Conservation (phyloP, 1,140 invertebrate genomes). For the Drosophila athabasca region DNA sequence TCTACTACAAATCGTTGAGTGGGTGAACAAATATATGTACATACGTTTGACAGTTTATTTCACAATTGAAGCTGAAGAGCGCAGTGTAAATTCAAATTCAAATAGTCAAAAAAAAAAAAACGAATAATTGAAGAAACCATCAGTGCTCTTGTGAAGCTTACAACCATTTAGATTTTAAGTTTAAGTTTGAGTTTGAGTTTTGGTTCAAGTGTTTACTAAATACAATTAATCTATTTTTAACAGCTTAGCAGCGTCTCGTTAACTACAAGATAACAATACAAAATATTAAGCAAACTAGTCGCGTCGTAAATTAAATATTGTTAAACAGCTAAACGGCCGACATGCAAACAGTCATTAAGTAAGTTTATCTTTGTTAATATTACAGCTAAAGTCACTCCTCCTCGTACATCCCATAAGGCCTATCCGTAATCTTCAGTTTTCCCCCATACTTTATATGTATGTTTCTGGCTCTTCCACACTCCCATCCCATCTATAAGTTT, state of each 20-base stretch:
- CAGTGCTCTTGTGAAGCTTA: conserved; percentile 12
- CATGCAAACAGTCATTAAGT: conserved; percentile 82
- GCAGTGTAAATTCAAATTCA: conserved; percentile 46
- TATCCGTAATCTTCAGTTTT: neutral
- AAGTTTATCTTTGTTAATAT: conserved; percentile 40
- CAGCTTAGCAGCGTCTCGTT: conserved; percentile 54
- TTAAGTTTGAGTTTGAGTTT: conserved; percentile 7
- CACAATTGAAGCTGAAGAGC: conserved; percentile 37
- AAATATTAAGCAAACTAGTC: conserved; percentile 36
- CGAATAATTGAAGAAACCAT: neutral
- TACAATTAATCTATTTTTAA: conserved; percentile 64
- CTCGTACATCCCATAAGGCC: neutral
- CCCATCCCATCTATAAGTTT: neutral
- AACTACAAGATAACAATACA: conserved; percentile 22
- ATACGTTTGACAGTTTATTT: conserved; percentile 35
- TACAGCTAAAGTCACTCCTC: conserved; percentile 5
- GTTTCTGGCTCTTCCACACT: conserved; percentile 16
- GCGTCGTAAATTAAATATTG: conserved; percentile 45
- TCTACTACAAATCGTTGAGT: conserved; percentile 28
- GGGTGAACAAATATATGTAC: neutral
- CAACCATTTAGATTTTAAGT: conserved; percentile 11
- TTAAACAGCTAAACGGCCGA: conserved; percentile 33
- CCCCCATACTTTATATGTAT: conserved; percentile 1
- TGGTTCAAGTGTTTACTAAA: conserved; percentile 44
- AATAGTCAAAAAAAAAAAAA: conserved; percentile 29